Base-by-base conservation (phyloP, 1,140 invertebrate species). In the Drosophila pseudoobscura region DNA sequence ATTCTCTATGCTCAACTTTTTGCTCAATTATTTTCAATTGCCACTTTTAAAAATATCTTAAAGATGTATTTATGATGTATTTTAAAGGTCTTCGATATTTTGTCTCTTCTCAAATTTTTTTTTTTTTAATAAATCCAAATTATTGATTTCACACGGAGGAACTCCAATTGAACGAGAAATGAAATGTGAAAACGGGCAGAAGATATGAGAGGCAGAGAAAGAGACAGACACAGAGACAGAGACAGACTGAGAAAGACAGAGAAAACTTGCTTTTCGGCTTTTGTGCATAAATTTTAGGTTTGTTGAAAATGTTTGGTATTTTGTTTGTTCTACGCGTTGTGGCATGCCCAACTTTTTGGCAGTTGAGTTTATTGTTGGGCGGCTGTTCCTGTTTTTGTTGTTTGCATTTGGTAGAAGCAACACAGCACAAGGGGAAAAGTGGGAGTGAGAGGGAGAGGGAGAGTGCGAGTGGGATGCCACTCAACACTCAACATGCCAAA, bases 401-500 rank as follows among this genome's bases (percentile, higher is more conserved):
- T 79, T 84, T 79, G 65, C 43, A 47, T 65, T 75, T 58, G 49
- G 56, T 52, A 68, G 26, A n/a, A 20, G 9, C 45, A 63, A 41
- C 35, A 5, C 35, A 39, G 4, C 11, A 4, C 11, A 39, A 39
- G 11, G 3, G 35, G 11, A 29, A 54, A 57, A 57, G 45, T 39
- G 29, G 17, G 54, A 58, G 54, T 57, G 35, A 4, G 31, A 15
- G 15, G 0, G 15, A 15, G 15, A 15, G 15, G 15, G 15, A 15
- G 54, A 58, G 54, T 43, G 13, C 22, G 55, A 51, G 35, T 57
- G 35, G 11, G 31, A 69, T 72, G 70, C 72, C 72, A 75, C 70
- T 74, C 70, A 65, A 58, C 72, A 74, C 70, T 74, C 69, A 57
- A 65, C 71, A 74, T 64, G 80, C 75, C 65, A 73, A 84, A 79